Evolutionary conservation across 2,113 vertebrate species (phyloP).

Genomic region (Girardinichthys multiradiatus): DNA sequence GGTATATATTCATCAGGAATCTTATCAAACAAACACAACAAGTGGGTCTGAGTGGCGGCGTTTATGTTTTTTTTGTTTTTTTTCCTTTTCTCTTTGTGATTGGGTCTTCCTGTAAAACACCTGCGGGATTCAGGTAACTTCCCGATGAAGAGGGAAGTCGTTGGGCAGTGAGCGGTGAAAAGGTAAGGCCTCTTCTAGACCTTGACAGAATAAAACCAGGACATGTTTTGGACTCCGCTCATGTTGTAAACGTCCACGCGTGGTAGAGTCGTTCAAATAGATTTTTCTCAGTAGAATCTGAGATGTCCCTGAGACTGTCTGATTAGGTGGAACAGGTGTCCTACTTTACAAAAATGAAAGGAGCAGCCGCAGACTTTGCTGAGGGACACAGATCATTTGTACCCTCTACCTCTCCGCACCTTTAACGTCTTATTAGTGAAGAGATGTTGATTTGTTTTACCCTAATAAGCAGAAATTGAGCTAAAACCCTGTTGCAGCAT

Average conservation of each 20-base stretch:
- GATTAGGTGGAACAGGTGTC: not conserved
- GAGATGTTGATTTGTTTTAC: not conserved
- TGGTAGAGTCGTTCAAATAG: not conserved
- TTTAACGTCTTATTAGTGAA: not conserved
- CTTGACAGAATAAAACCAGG: not conserved
- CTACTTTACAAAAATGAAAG: conserved; percentile 8
- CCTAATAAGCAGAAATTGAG: not conserved
- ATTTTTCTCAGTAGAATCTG: not conserved
- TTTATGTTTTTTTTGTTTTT: conserved; percentile 9
- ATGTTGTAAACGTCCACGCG: not conserved
- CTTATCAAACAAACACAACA: not conserved
- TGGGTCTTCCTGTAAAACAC: conserved; percentile 66
- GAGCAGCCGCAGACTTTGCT: not conserved
- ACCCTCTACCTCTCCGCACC: not conserved
- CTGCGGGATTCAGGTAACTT: conserved; percentile 76
- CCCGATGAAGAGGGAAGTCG: conserved; percentile 67
- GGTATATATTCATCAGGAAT: not conserved
- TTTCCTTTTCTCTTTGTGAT: not conserved
- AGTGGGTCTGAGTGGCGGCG: not conserved
- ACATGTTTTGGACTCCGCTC: not conserved
- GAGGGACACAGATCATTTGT: not conserved
- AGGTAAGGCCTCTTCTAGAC: conserved; percentile 64
- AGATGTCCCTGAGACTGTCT: not conserved
- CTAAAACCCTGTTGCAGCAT: not conserved
- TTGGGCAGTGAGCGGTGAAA: conserved; percentile 43